These are phyloP conservation scores for Falco berigora DNA, from an alignment of 2,797 vertebrate genomes.

Conservation along the genomic window DNA sequence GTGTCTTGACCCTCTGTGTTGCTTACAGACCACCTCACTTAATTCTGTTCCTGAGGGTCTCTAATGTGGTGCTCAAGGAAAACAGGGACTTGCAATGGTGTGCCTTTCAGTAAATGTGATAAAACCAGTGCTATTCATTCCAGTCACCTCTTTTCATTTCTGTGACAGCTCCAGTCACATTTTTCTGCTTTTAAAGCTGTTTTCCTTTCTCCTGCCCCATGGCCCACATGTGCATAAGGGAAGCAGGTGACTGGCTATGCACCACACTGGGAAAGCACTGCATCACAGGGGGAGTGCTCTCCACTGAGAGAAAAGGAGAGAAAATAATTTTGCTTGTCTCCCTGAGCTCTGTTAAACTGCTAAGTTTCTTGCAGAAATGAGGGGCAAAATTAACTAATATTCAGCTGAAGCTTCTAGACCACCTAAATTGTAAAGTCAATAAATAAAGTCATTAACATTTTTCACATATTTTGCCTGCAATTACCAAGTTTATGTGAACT, in stretches of 20 bases:
- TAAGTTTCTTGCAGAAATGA: not conserved
- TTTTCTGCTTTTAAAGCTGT: not conserved
- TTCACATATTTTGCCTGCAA: not conserved
- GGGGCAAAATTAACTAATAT: not conserved
- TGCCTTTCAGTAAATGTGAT: not conserved
- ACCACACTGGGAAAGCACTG: rapidly evolving
- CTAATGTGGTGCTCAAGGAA: not conserved
- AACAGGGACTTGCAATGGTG: not conserved
- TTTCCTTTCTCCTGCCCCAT: not conserved
- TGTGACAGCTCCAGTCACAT: not conserved
- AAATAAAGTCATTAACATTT: not conserved
- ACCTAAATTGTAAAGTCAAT: not conserved
- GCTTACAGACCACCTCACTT: not conserved
- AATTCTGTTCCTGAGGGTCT: not conserved
- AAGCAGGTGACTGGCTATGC: not conserved
- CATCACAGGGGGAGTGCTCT: not conserved
- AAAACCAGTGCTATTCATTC: not conserved
- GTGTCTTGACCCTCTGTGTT: not conserved
- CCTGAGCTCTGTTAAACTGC: not conserved
- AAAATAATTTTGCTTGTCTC: not conserved
- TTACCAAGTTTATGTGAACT: not conserved
- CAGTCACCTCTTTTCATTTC: not conserved
- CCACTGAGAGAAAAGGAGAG: not conserved
- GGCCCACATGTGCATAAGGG: not conserved
- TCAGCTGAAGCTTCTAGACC: not conserved